Conservation (phyloP, 2,113 vertebrate species). For the Sigmodon hispidus region DNA sequence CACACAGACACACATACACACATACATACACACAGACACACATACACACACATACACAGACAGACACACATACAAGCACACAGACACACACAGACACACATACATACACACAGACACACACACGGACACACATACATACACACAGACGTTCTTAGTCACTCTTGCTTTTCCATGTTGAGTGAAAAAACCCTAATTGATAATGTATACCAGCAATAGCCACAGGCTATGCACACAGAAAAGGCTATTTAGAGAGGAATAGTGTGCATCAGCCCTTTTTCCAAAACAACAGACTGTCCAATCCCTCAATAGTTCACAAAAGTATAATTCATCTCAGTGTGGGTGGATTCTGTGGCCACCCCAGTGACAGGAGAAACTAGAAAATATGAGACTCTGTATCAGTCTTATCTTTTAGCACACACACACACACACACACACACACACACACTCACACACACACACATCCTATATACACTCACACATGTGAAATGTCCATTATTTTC, state of each 20-base stretch:
- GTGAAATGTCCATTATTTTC: not conserved
- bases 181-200: not conserved
- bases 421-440: not conserved
- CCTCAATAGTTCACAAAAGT: not conserved
- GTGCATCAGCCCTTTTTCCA: not conserved
- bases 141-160: not conserved
- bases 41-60: no score
- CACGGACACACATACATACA: no score
- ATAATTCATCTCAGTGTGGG: not conserved
- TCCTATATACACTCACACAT: not conserved
- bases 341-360: not conserved
- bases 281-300: slow-evolving; percentile 19
- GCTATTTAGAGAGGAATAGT: slow-evolving; percentile 21
- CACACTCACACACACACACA: not conserved
- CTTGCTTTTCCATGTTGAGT: slow-evolving; percentile 28
- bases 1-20: no score
- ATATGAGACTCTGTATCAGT: not conserved
- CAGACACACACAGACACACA: no score
- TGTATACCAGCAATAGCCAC: not conserved
- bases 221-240: not conserved
- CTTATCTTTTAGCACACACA: not conserved
- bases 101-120: no score
- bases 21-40: no score
- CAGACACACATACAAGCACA: no score
- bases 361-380: not conserved